Conservation (phyloP, 2,113 vertebrate genomes). For the Odobenus rosmarus region DNA sequence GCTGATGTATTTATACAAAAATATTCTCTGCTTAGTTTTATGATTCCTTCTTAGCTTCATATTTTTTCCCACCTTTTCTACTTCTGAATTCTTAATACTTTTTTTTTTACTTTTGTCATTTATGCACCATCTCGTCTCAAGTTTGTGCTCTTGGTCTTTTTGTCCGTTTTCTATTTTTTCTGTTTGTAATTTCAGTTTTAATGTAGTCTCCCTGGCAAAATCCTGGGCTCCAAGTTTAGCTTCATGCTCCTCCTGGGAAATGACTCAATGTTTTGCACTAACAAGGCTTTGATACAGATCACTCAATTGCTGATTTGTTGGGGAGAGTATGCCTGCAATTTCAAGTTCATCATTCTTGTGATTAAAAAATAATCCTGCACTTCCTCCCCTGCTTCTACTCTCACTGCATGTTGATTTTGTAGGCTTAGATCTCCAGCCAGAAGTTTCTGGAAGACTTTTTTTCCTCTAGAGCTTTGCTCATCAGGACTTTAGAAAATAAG, state of each 20-base stretch:
- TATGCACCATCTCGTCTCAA: not conserved
- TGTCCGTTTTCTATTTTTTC: constrained; percentile 23
- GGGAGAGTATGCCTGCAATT: constrained; percentile 75
- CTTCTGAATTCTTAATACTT: constrained; percentile 2
- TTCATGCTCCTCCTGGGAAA: constrained; percentile 84
- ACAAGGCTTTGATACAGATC: constrained; percentile 74
- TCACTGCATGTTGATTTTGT: constrained; percentile 62
- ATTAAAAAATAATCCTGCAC: constrained; percentile 55
- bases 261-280: constrained; percentile 86
- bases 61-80: not conserved
- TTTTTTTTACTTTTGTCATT: not conserved
- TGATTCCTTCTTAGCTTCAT: constrained; percentile 34
- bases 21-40: not conserved
- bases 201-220: constrained; percentile 67
- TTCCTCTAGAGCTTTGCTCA: constrained; percentile 36
- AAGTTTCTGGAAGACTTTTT: constrained; percentile 45
- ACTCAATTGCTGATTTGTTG: constrained; percentile 77
- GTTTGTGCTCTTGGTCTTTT: not conserved
- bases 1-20: not conserved
- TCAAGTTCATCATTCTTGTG: constrained; percentile 76
- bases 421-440: not conserved
- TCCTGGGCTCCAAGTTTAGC: constrained; percentile 77
- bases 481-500: constrained; percentile 39
- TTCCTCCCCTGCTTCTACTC: not conserved
- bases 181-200: not conserved